Conservation (phyloP, 2,888 invertebrate species). For the Plebejus melissa region DNA sequence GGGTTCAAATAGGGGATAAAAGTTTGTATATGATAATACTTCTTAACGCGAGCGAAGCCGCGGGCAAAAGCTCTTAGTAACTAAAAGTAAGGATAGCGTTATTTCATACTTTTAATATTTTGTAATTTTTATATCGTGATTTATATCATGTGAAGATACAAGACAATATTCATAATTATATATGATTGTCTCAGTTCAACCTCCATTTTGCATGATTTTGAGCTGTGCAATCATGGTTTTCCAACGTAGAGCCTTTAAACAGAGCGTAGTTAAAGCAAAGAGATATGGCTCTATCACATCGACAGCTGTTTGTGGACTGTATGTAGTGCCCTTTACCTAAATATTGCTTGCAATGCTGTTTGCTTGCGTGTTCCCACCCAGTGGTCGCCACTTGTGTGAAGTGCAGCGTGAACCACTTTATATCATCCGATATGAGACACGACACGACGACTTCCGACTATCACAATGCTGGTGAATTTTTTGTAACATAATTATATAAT, state of each 20-base stretch:
- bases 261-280: background rate
- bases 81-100: no score
- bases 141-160: no score
- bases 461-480: background rate
- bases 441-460: background rate
- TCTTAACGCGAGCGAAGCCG: no score
- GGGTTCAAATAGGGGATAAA: no score
- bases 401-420: slow-evolving; percentile 3
- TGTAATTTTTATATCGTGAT: no score
- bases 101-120: no score
- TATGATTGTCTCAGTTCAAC: no score
- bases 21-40: no score
- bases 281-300: background rate
- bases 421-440: background rate
- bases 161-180: no score
- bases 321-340: slow-evolving; percentile 2
- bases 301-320: background rate
- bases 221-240: background rate
- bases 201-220: no score
- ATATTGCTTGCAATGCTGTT: background rate
- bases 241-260: background rate
- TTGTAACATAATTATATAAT: no score
- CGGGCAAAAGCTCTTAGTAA: no score
- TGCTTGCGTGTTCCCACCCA: background rate
- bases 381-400: background rate